Evolutionary conservation across 92 coral and sea anemone species (phyloP).

Genomic region (Phenganax stokvisi): DNA sequence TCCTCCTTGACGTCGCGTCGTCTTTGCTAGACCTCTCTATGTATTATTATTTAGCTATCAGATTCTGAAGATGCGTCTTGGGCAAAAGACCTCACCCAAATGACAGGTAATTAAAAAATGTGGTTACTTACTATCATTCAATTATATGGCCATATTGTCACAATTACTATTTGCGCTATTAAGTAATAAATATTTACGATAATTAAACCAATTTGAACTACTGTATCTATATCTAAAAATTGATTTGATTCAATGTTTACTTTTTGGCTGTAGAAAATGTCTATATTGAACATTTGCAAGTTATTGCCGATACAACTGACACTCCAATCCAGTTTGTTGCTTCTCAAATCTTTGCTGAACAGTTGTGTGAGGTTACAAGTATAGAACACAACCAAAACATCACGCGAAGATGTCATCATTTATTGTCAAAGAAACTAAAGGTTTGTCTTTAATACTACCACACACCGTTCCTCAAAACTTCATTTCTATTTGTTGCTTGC

Average conservation of each 20-base stretch:
- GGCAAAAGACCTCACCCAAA: conserved; percentile 22
- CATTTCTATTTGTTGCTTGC: not conserved
- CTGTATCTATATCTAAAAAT: too few species aligned
- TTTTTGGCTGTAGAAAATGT: too few species aligned
- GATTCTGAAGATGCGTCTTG: not conserved
- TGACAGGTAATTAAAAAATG: conserved; percentile 4
- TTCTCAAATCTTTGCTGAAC: conserved; percentile 24
- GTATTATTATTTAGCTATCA: not conserved
- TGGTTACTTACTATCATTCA: too few species aligned
- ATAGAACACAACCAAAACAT: not conserved
- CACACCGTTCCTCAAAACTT: too few species aligned
- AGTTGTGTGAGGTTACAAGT: not conserved
- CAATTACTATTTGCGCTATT: too few species aligned
- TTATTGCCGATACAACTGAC: too few species aligned
- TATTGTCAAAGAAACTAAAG: conserved; percentile 11
- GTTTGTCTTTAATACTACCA: not conserved
- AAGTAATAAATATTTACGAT: too few species aligned
- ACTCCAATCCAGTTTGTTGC: not conserved
- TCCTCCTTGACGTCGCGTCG: too few species aligned
- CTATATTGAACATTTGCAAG: too few species aligned
- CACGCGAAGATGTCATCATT: not conserved
- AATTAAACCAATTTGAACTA: too few species aligned
- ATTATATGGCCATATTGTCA: too few species aligned
- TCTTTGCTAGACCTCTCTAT: not conserved
- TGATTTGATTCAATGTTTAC: too few species aligned